Percentiles rank a stretch among this genome's conserved stretches.
Conservation (phyloP, 2,888 invertebrate genomes). For the Lasioglossum figueresi region DNA sequence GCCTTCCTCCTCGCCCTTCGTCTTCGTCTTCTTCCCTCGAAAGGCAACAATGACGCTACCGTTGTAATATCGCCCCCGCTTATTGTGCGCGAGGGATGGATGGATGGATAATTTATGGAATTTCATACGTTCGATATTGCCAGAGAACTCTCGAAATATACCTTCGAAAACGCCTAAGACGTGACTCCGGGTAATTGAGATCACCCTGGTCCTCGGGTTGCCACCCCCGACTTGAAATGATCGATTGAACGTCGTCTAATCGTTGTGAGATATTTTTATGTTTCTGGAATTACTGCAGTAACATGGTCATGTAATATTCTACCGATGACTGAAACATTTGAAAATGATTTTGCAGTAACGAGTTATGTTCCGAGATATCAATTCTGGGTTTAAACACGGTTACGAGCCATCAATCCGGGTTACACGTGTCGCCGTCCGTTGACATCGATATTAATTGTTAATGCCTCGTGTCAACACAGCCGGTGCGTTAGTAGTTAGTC, state of each 20-base stretch:
- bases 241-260: background rate
- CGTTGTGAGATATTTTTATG: background rate
- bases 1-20: background rate
- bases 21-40: background rate
- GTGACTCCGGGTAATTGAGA: constrained; percentile 58
- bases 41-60: constrained; percentile 60
- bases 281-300: background rate
- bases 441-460: constrained; percentile 53
- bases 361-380: background rate
- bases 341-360: background rate
- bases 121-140: constrained; percentile 58
- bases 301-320: background rate
- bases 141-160: constrained; percentile 46
- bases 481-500: constrained; percentile 60
- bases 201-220: background rate
- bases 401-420: background rate
- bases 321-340: background rate
- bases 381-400: background rate
- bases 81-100: constrained; percentile 24
- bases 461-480: constrained; percentile 73
- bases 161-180: constrained; percentile 26
- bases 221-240: background rate
- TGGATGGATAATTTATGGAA: constrained; percentile 66
- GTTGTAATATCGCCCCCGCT: constrained; percentile 50
- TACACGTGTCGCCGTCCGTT: constrained; percentile 21